These are phyloP conservation scores for Epinotia bilunana DNA, from an alignment of 2,888 invertebrate species.

Conservation along the genomic window DNA sequence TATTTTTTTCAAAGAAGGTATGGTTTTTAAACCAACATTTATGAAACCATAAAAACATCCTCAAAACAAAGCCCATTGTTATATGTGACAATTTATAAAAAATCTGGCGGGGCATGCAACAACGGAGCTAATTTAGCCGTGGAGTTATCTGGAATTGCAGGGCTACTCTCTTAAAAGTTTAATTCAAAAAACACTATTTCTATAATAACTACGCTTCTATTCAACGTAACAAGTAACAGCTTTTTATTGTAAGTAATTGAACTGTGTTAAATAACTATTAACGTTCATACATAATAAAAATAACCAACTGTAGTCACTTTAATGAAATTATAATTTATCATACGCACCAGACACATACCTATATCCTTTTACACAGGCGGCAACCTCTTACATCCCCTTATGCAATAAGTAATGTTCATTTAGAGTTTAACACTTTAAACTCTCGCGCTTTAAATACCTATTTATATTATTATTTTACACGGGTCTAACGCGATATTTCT, in stretches of 20 bases:
- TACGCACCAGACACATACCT: no score
- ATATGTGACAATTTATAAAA: constrained; percentile 25
- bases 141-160: constrained; percentile 32
- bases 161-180: constrained; percentile 26
- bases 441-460: no score
- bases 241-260: neutral
- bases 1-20: constrained; percentile 6
- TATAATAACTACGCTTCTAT: constrained; percentile 10
- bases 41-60: constrained; percentile 1
- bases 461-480: no score
- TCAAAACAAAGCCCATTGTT: constrained; percentile 8
- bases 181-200: constrained; percentile 13
- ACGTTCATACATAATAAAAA: no score
- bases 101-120: constrained; percentile 16
- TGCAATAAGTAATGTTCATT: no score
- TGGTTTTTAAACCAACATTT: neutral
- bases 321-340: no score
- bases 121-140: constrained; percentile 33
- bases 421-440: no score
- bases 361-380: no score
- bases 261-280: no score
- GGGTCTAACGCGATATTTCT: no score
- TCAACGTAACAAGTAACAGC: constrained; percentile 3
- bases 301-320: no score
- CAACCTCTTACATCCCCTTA: no score